Evolutionary conservation across 2,113 vertebrate species (phyloP), one percentile per base, ranked within the genome.

Genomic region (Laticauda laticaudata): DNA sequence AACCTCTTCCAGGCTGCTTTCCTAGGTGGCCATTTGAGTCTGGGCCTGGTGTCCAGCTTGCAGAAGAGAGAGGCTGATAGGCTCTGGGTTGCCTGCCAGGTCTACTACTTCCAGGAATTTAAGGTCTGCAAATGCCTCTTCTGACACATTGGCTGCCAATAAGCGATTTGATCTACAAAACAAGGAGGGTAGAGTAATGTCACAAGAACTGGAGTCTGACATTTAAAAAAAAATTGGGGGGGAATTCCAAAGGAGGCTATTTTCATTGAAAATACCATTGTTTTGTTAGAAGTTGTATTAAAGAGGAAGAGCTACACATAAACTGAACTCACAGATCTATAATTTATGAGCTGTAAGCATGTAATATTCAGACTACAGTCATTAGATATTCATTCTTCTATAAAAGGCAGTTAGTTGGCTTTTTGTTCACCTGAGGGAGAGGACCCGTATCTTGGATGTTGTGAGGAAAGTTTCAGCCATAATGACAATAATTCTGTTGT

Each of bases 361-460:
- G 21, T 11, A 51, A 54, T 61, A 53, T 55, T 53, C 18, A 55
- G 26, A 29, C 87, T 23, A 4, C 1, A 24, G 1, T 26, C 18
- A 2, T 26, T 81, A 15, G 5, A 21, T 43, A 24, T 29, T 34
- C 23, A 26, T 48, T 18, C 55, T 26, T 18, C 8, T 48, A 1
- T 34, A 51, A 3, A 54, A 24, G 39, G 54, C 39, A 23, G 2
- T 23, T 12, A n/a, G 45, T 24, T 53, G n/a, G 34, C 7, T 21
- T 23, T 23, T 87, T 2, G 23, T 59, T 88, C 94, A 97, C 97
- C 97, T 96, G 93, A 97, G 96, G 64, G 95, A 89, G 90, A 97
- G 94, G 64, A 94, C 95, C 0, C 94, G 96, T 43, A 97, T 93
- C 89, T 45, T 91, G 2, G 95, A 95, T 0, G 96, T 95, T 57